Percentiles rank a stretch among this genome's conserved stretches.
These are phyloP conservation scores for Chromis chromis DNA, from an alignment of 2,797 vertebrate genomes.

Conservation along the genomic window DNA sequence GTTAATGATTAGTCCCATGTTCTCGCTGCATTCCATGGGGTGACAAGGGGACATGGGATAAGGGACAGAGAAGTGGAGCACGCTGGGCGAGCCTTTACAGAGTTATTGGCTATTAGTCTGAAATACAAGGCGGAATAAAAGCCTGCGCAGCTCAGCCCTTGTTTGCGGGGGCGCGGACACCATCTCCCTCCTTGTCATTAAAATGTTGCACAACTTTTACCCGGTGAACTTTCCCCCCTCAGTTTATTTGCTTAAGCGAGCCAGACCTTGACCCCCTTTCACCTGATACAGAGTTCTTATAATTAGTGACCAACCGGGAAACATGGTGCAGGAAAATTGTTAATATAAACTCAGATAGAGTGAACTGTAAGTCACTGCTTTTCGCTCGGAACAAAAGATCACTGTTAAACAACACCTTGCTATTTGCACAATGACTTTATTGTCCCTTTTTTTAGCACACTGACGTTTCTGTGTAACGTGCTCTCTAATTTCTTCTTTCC, in stretches of 20 bases:
- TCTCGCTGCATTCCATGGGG: slow-evolving; percentile 75
- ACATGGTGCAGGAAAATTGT: slow-evolving; percentile 7
- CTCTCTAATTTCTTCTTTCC: slow-evolving; percentile 34
- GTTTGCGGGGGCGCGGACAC: neutral
- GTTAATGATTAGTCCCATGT: slow-evolving; percentile 87
- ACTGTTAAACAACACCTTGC: slow-evolving; percentile 31
- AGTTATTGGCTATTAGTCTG: slow-evolving; percentile 24
- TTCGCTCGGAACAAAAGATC: slow-evolving; percentile 14
- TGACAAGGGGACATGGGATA: slow-evolving; percentile 79
- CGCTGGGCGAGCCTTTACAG: slow-evolving; percentile 22
- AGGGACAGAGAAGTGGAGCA: slow-evolving; percentile 48
- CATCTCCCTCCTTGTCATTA: slow-evolving; percentile 1
- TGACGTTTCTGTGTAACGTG: slow-evolving; percentile 28
- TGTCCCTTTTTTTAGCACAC: slow-evolving; percentile 30
- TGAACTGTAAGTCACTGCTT: slow-evolving; percentile 7
- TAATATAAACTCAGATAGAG: slow-evolving; percentile 23
- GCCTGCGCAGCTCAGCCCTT: neutral
- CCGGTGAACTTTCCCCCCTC: slow-evolving; percentile 50
- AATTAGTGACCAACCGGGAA: slow-evolving; percentile 62
- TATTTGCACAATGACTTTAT: slow-evolving; percentile 19
- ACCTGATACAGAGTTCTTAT: slow-evolving; percentile 37
- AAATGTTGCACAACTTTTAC: slow-evolving; percentile 34
- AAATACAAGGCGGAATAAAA: slow-evolving; percentile 30
- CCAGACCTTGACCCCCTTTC: slow-evolving; percentile 57
- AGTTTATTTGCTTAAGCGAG: slow-evolving; percentile 57